phyloP scores from a whole-genome alignment of 2,888 invertebrate genomes.

The Peribatodes rhomboidaria region DNA sequence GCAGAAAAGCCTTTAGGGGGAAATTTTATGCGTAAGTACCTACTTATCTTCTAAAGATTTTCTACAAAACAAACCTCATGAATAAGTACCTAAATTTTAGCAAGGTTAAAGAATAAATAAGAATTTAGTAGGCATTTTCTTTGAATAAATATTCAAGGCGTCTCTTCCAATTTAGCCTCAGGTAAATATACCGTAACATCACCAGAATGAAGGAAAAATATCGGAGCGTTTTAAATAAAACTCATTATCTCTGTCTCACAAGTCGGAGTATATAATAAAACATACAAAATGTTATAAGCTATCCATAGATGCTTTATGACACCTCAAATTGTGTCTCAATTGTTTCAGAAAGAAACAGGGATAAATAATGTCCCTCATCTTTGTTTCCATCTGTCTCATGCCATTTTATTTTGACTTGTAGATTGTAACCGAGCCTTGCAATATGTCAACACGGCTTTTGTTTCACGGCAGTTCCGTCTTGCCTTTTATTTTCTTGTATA shows the following conservation, averaged over 20 bases:
- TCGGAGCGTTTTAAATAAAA: slow-evolving; percentile 30
- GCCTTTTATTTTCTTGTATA: slow-evolving; percentile 58
- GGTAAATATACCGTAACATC: slow-evolving; percentile 27
- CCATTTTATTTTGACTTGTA: slow-evolving; percentile 60
- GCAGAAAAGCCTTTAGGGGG: background rate
- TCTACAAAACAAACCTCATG: slow-evolving; percentile 6
- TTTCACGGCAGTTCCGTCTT: slow-evolving; percentile 56
- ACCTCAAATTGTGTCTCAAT: slow-evolving; percentile 50
- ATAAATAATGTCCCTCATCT: slow-evolving; percentile 60
- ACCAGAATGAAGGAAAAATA: slow-evolving; percentile 33
- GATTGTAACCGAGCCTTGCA: slow-evolving; percentile 55
- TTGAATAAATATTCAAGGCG: slow-evolving; percentile 31
- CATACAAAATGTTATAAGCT: background rate
- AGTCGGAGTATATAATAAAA: background rate
- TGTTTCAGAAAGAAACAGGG: slow-evolving; percentile 56
- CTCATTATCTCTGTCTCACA: slow-evolving; percentile 24
- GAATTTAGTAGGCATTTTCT: slow-evolving; percentile 17
- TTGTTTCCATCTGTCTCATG: slow-evolving; percentile 56
- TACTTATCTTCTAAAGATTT: background rate
- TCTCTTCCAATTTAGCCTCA: slow-evolving; percentile 29
- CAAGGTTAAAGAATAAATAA: slow-evolving; percentile 25
- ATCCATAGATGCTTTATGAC: slow-evolving; percentile 1
- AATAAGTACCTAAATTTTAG: slow-evolving; percentile 13
- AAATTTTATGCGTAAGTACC: background rate
- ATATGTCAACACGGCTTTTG: slow-evolving; percentile 62